Percentiles rank a stretch among this genome's conserved stretches.
These are phyloP conservation scores for Lasioglossum calceatum DNA, from an alignment of 2,888 invertebrate species.

Conservation along the genomic window DNA sequence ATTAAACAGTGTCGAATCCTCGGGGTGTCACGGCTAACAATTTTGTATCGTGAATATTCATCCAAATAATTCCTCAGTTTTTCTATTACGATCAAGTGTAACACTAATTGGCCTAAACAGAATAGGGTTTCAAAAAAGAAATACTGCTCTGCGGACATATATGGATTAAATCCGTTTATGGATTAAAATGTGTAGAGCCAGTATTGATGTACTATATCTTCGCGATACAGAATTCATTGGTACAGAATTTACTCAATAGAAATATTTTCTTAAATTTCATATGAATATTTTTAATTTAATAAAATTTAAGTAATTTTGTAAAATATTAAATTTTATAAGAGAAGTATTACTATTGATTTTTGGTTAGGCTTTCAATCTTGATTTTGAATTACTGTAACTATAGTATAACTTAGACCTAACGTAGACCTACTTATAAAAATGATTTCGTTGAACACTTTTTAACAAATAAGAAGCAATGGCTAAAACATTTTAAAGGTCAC, in stretches of 20 bases:
- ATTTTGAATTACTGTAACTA: not conserved
- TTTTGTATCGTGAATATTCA: conserved; percentile 30
- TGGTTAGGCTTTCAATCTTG: not conserved
- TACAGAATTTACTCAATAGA: not conserved
- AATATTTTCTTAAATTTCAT: not conserved
- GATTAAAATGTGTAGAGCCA: not conserved
- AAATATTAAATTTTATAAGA: not conserved
- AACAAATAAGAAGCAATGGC: not conserved
- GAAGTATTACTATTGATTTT: not conserved
- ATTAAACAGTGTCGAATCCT: not conserved
- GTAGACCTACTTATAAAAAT: not conserved
- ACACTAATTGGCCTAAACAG: not conserved
- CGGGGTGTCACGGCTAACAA: conserved; percentile 9
- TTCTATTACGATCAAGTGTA: not conserved
- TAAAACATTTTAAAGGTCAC: not conserved
- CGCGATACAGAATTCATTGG: not conserved
- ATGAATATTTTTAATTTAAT: not conserved
- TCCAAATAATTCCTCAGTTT: not conserved
- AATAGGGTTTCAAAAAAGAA: not conserved
- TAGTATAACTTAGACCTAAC: not conserved
- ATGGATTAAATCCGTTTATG: not conserved
- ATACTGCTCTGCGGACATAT: not conserved
- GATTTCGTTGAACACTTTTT: not conserved
- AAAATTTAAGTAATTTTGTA: not conserved
- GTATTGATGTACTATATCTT: not conserved